Percentiles rank a stretch among this genome's conserved stretches.
Conservation (phyloP, 2,797 vertebrate species). For the Arctocebus calabarensis region DNA sequence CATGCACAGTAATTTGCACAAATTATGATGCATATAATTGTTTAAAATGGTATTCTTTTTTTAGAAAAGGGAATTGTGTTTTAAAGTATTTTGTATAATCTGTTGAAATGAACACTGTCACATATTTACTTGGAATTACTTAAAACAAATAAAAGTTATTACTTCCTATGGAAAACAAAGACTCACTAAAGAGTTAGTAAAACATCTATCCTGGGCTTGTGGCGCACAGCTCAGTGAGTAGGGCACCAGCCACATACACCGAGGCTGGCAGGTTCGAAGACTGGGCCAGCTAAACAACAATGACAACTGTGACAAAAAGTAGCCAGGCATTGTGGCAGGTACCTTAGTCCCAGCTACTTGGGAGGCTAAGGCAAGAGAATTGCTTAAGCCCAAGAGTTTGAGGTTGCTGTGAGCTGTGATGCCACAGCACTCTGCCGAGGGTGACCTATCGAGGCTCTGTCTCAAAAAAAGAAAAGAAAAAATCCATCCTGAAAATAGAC, state of each 20-base stretch:
- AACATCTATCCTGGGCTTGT: background rate
- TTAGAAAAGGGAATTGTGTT: background rate
- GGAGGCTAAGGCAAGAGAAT: too few relatives aligned
- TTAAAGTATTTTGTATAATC: background rate
- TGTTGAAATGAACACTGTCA: background rate
- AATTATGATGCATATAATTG: background rate
- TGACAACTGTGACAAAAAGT: too few relatives aligned
- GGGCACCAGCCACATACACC: too few relatives aligned
- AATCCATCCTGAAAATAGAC: background rate
- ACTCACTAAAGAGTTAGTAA: background rate
- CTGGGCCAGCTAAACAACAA: too few relatives aligned
- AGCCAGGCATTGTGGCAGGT: too few relatives aligned
- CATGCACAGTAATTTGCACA: background rate
- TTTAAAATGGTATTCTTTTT: background rate
- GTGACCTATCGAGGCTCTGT: too few relatives aligned
- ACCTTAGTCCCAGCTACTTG: too few relatives aligned
- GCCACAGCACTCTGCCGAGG: too few relatives aligned
- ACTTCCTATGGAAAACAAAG: background rate
- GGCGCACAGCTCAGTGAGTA: too few relatives aligned
- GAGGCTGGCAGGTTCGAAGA: too few relatives aligned
- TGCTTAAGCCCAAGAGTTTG: too few relatives aligned
- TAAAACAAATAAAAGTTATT: background rate
- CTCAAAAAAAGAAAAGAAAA: background rate
- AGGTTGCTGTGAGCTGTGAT: too few relatives aligned
- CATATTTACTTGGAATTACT: constrained; percentile 8